These are phyloP conservation scores for Ariolimax columbianus DNA, from an alignment of 2,888 invertebrate species.

Conservation along the genomic window DNA sequence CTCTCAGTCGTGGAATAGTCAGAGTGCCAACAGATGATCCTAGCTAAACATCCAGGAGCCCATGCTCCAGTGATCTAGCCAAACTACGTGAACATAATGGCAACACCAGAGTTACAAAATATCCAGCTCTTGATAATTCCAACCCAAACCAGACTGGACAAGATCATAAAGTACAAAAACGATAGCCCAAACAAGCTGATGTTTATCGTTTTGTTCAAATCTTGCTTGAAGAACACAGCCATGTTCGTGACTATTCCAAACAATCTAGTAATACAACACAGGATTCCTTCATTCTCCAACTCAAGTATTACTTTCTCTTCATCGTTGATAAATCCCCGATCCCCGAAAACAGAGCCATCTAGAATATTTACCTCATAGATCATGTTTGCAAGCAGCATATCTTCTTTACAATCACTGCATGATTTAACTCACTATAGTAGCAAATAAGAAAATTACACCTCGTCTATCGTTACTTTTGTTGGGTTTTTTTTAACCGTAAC, in stretches of 20 bases:
- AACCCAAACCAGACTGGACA: slow-evolving; percentile 13
- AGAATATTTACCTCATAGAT: no score
- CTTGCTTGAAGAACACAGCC: not conserved
- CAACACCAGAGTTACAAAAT: not conserved
- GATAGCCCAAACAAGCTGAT: slow-evolving; percentile 10
- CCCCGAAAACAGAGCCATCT: no score
- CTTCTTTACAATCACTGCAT: no score
- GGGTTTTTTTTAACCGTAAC: no score
- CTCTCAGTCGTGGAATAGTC: slow-evolving; percentile 4
- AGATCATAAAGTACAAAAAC: not conserved
- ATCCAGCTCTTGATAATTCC: slow-evolving; percentile 12
- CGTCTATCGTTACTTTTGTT: no score
- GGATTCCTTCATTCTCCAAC: not conserved
- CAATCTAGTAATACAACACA: not conserved
- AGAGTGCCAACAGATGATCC: slow-evolving; percentile 25
- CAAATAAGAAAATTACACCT: no score
- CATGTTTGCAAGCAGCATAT: no score
- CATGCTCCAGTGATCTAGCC: slow-evolving; percentile 23
- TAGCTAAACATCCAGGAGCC: slow-evolving; percentile 18
- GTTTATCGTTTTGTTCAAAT: not conserved
- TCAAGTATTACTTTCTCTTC: not conserved
- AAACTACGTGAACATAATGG: not conserved
- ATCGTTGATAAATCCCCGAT: not conserved
- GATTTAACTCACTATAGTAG: no score
- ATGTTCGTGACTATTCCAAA: not conserved